phyloP scores from a whole-genome alignment of 2,888 invertebrate species.

The Drosophila nigritarsus region DNA sequence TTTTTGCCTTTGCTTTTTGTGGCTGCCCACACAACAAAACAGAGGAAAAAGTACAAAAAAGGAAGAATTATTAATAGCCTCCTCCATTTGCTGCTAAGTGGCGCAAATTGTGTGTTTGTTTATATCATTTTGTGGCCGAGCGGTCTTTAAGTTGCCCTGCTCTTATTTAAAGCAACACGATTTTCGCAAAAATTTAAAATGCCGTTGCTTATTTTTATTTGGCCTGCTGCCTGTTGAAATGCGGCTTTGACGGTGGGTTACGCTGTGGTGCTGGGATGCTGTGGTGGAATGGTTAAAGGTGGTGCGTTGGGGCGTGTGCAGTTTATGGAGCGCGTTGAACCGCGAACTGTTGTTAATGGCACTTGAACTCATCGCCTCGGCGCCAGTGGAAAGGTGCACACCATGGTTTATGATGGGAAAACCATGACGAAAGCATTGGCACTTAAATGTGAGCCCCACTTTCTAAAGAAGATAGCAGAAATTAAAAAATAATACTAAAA shows the following conservation, averaged over 20 bases:
- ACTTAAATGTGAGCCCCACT: constrained; percentile 4
- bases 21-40: constrained; percentile 58
- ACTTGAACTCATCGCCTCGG: constrained; percentile 62
- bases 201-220: constrained; percentile 31
- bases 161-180: constrained; percentile 25
- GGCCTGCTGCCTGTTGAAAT: constrained; percentile 14
- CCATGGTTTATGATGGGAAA: constrained; percentile 9
- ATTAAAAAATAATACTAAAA: constrained; percentile 9
- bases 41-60: constrained; percentile 21
- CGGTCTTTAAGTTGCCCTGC: constrained; percentile 44
- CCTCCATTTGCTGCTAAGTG: constrained; percentile 81
- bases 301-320: constrained; percentile 41
- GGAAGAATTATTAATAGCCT: constrained; percentile 76
- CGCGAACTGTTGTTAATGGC: constrained; percentile 75
- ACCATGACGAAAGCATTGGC: background rate
- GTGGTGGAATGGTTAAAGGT: background rate
- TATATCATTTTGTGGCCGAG: constrained; percentile 72
- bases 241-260: background rate
- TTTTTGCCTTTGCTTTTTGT: constrained; percentile 61
- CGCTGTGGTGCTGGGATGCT: background rate
- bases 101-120: constrained; percentile 82
- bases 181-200: constrained; percentile 42
- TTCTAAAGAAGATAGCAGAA: constrained; percentile 12
- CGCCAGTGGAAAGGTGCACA: constrained; percentile 30
- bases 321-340: constrained; percentile 77